Percentiles rank a stretch among this genome's conserved stretches.
phyloP scores from a whole-genome alignment of 2,113 vertebrate species.

The Rhinoderma darwinii region DNA sequence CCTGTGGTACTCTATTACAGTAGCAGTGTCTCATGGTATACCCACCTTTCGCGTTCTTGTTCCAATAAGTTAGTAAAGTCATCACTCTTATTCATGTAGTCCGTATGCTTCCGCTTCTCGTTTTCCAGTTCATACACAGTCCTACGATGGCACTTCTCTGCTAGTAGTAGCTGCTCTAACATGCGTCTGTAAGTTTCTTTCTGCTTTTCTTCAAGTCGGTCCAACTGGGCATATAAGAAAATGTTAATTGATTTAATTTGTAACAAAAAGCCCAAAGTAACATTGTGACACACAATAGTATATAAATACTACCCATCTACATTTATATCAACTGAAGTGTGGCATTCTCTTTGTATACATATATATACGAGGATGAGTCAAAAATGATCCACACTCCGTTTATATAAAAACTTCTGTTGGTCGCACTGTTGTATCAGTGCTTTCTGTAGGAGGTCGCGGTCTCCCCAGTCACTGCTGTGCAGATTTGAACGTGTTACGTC shows the following conservation, averaged over 20 bases:
- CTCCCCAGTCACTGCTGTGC: no score
- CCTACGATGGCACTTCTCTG: constrained; percentile 91
- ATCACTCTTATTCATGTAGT: constrained; percentile 97
- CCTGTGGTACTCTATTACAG: background rate
- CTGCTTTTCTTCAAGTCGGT: constrained; percentile 92
- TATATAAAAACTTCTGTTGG: no score
- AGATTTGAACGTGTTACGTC: no score
- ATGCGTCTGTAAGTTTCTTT: constrained; percentile 94
- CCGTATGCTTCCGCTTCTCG: constrained; percentile 90
- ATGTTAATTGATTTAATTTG: background rate
- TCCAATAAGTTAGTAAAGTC: constrained; percentile 98
- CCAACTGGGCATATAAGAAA: constrained; percentile 77
- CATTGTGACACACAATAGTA: background rate
- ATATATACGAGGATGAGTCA: no score
- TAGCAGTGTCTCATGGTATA: background rate
- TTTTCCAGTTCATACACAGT: constrained; percentile 90
- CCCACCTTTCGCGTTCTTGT: constrained; percentile 93
- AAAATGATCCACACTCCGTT: no score
- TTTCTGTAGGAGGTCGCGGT: no score
- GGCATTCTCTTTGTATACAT: no score
- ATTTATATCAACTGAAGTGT: no score
- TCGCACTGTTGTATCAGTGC: no score
- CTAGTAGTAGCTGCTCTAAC: constrained; percentile 95
- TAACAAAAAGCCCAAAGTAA: background rate
- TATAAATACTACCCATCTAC: no score